These are phyloP conservation scores for Notechis scutatus DNA, from an alignment of 2,113 vertebrate species.

Conservation along the genomic window DNA sequence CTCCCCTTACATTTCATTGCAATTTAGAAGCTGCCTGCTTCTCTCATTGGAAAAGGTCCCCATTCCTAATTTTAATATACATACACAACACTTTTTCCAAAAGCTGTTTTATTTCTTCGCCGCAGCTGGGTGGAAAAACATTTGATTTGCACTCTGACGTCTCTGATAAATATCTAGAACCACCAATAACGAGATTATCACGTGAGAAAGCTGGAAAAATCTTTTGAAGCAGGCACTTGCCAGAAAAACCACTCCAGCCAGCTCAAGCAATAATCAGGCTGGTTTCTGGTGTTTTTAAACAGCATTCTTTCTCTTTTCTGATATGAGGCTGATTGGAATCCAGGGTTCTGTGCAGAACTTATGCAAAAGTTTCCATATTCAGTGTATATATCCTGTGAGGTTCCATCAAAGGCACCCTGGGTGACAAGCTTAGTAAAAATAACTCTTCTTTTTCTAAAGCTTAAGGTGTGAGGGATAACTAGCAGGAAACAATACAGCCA, in stretches of 20 bases:
- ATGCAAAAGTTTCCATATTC: not conserved
- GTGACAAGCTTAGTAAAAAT: too few species aligned
- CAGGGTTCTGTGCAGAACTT: not conserved
- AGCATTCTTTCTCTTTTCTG: not conserved
- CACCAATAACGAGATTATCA: not conserved
- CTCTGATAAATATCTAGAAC: too few species aligned
- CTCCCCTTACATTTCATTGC: rapidly evolving
- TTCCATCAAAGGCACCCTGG: not conserved
- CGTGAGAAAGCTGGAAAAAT: not conserved
- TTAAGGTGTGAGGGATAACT: not conserved
- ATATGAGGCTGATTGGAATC: not conserved
- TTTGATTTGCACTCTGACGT: not conserved
- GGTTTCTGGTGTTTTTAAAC: not conserved
- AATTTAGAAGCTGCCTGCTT: not conserved
- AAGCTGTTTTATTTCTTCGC: not conserved
- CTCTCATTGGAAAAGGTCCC: not conserved
- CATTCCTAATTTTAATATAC: not conserved
- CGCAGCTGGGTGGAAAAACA: not conserved
- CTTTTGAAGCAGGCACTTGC: not conserved
- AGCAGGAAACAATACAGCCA: not conserved
- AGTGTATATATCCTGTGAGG: not conserved
- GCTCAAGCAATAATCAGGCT: not conserved
- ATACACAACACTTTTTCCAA: not conserved
- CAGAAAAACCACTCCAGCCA: not conserved
- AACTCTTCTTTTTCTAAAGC: not conserved